Conservation (phyloP, 1,140 invertebrate genomes). For the Arion vulgaris region DNA sequence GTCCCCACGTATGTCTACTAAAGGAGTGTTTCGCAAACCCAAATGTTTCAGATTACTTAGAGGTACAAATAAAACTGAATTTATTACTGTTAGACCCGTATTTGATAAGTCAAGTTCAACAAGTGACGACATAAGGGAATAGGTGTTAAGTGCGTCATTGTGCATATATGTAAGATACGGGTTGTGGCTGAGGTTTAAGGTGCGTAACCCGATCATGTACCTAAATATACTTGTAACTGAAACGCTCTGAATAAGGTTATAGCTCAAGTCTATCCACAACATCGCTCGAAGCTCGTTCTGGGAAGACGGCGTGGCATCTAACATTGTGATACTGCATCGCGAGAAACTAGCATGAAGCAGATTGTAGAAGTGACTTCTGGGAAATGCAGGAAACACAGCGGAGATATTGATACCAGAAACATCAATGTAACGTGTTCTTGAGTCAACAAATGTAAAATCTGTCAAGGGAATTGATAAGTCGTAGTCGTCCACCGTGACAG, state of each 20-base stretch:
- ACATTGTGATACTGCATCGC: not conserved
- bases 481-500: not conserved
- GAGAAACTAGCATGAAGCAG: not conserved
- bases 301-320: not conserved
- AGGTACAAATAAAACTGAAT: not conserved
- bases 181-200: conserved; percentile 12
- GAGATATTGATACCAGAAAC: not conserved
- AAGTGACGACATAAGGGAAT: not conserved
- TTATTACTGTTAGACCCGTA: not conserved
- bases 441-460: not conserved
- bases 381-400: conserved; percentile 8
- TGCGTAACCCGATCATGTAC: not conserved
- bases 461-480: not conserved
- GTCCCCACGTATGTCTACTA: not conserved
- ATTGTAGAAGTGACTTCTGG: not conserved
- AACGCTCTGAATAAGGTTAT: conserved; percentile 1
- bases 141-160: not conserved
- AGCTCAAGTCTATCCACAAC: conserved; percentile 2
- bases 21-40: not conserved
- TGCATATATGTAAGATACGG: not conserved
- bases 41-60: conserved; percentile 27
- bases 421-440: not conserved
- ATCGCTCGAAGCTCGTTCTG: not conserved
- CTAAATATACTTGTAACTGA: not conserved
- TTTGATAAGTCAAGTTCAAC: conserved; percentile 7